These are phyloP conservation scores for Macrophya alboannulata DNA, from an alignment of 2,888 invertebrate species.

Conservation along the genomic window DNA sequence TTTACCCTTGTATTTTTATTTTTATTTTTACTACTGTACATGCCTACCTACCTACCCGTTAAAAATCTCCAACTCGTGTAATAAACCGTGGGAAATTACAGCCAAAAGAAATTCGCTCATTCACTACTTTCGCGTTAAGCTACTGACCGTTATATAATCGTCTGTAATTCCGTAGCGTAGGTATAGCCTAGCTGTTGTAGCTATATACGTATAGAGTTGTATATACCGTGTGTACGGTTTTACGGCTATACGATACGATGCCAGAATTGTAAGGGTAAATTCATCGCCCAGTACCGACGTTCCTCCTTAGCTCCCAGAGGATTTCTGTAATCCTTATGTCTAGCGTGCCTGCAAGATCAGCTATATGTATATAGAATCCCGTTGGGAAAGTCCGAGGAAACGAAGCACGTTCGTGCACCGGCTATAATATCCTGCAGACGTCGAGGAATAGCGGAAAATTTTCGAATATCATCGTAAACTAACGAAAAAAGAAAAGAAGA, in stretches of 20 bases:
- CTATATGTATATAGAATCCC: background rate
- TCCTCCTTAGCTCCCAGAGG: slow-evolving; percentile 27
- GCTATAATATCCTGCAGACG: background rate
- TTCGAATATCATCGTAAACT: background rate
- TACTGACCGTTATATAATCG: slow-evolving; percentile 26
- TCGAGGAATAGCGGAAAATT: background rate
- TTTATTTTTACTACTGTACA: background rate
- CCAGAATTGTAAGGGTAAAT: slow-evolving; percentile 30
- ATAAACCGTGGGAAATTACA: background rate
- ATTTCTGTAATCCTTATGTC: slow-evolving; percentile 43
- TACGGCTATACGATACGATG: background rate
- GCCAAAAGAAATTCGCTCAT: background rate
- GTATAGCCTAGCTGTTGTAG: background rate
- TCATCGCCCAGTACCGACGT: slow-evolving; percentile 18
- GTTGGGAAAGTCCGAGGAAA: slow-evolving; percentile 18
- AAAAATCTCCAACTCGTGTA: background rate
- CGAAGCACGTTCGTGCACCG: background rate
- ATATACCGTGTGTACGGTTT: background rate
- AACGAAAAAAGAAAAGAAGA: background rate
- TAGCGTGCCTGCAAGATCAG: background rate
- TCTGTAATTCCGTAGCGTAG: slow-evolving; percentile 12
- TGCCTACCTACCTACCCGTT: background rate
- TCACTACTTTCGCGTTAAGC: background rate
- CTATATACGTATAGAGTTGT: background rate
- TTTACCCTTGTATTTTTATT: background rate